Evolutionary conservation across 2,797 vertebrate species (phyloP).

Genomic region (Orestias chungarensis): DNA sequence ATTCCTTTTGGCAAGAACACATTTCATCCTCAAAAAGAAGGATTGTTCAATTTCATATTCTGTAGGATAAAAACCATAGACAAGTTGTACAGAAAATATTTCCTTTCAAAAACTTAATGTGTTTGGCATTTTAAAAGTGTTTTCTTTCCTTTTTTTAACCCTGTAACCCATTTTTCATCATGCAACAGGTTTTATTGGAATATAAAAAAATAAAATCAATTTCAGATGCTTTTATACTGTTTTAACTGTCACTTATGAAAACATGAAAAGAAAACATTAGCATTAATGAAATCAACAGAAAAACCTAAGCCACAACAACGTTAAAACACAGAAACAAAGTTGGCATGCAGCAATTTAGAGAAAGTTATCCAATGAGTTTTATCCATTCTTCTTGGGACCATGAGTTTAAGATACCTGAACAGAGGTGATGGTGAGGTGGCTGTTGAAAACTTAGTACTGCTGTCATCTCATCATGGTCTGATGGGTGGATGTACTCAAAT

Average conservation of each 20-base stretch:
- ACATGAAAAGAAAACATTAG: background rate
- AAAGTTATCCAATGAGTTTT: too few species aligned
- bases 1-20: constrained; percentile 92
- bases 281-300: background rate
- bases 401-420: constrained; percentile 82
- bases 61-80: constrained; percentile 62
- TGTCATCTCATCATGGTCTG: constrained; percentile 95
- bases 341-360: too few species aligned
- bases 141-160: too few species aligned
- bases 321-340: too few species aligned
- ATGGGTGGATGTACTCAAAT: constrained; percentile 96
- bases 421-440: constrained; percentile 85
- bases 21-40: constrained; percentile 96
- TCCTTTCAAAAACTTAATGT: too few species aligned
- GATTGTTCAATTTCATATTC: constrained; percentile 93
- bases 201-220: background rate
- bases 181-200: too few species aligned
- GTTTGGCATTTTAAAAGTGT: too few species aligned
- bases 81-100: background rate
- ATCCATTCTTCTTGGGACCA: too few species aligned
- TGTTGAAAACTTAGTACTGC: constrained; percentile 88
- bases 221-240: background rate
- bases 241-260: background rate
- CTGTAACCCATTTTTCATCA: too few species aligned
- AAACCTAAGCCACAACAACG: too few species aligned